These are phyloP conservation scores for Bettongia penicillata DNA, from an alignment of 2,113 vertebrate species.

Conservation along the genomic window DNA sequence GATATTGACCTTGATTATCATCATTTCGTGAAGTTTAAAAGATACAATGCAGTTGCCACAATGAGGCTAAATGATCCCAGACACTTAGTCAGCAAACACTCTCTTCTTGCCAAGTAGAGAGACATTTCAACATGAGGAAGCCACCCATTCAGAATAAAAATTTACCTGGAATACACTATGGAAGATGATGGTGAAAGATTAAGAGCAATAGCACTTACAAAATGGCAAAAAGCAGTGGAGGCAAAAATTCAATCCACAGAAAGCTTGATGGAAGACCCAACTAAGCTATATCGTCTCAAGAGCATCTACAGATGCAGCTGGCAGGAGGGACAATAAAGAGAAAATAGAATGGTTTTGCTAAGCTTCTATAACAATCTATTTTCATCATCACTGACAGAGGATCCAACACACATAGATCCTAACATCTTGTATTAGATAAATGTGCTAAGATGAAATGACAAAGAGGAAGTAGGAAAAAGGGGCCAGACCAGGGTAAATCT, in stretches of 20 bases:
- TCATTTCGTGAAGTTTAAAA: neutral
- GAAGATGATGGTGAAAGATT: neutral
- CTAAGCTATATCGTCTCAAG: neutral
- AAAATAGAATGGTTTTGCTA: neutral
- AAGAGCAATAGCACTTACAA: neutral
- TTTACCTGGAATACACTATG: neutral
- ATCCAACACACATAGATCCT: neutral
- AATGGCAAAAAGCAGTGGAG: neutral
- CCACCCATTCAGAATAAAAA: neutral
- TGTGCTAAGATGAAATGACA: neutral
- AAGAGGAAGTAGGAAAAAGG: neutral
- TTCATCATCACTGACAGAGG: neutral
- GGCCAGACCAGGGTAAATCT: neutral
- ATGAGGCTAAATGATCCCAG: neutral
- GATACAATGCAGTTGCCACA: neutral
- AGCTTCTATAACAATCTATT: neutral
- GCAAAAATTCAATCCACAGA: neutral
- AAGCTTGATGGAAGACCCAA: neutral
- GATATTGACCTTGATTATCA: neutral
- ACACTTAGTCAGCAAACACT: neutral
- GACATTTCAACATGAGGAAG: neutral
- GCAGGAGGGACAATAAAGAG: neutral
- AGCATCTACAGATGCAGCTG: neutral
- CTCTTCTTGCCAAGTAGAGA: neutral
- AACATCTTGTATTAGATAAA: neutral